Conservation (phyloP, 2,797 vertebrate species). For the Spheniscus humboldti region DNA sequence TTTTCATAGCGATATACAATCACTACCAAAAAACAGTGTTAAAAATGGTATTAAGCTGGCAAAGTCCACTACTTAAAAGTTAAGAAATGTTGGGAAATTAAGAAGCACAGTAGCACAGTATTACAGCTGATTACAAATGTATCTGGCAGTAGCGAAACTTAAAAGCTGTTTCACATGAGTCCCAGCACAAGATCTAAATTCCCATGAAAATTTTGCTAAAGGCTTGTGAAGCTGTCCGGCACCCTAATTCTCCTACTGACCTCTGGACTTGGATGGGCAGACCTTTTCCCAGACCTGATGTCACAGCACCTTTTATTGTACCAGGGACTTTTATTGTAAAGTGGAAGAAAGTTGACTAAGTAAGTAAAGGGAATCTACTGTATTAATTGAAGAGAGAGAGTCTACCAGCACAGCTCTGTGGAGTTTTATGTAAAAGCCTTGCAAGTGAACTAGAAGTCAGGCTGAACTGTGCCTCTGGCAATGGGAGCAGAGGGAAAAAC, state of each 20-base stretch:
- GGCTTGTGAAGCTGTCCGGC: background rate
- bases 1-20: background rate
- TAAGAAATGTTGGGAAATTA: background rate
- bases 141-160: background rate
- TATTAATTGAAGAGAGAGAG: background rate
- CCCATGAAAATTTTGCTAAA: background rate
- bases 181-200: background rate
- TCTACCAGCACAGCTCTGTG: background rate
- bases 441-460: background rate
- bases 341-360: background rate
- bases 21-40: background rate
- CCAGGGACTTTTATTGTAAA: background rate
- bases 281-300: background rate
- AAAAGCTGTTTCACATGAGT: background rate
- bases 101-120: fast-evolving
- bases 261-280: background rate
- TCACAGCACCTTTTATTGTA: background rate
- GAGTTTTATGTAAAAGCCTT: background rate
- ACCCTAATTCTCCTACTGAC: background rate
- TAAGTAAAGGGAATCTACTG: background rate
- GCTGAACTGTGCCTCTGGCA: background rate
- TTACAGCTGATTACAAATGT: background rate
- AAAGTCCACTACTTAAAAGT: background rate
- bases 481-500: constrained; percentile 21
- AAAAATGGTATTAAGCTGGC: background rate